Base-by-base conservation (phyloP, 2,888 invertebrate genomes). In the Drosophila dives region DNA sequence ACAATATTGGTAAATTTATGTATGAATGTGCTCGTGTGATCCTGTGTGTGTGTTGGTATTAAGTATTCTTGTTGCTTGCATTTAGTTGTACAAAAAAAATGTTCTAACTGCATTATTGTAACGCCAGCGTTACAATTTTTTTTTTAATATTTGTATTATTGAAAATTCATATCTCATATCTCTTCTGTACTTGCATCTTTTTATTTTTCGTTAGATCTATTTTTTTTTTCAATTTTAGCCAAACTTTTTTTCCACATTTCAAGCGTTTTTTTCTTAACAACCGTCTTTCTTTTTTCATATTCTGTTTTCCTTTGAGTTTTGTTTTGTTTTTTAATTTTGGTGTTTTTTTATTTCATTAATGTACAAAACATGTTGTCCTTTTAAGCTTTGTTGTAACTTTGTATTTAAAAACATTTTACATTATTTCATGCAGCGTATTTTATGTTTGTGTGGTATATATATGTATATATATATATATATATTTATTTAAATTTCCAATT, bases 81-180 rank as follows among this genome's bases (percentile, higher is more conserved):
- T 80, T 66, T 79, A 81, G 58, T 71, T 85, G 83, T 83, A 72
- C 73, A 83, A 73, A 82, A 86, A 83, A 83, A 77, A 66, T 72
- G 54, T 75, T 86, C 71, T 72, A 80, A 77, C 77, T 77, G 77
- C 76, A 63, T 72, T 51, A 70, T 79, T 81, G 89, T 89, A 89
- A 85, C 87, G 85, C 89, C 89, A 89, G 85, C 87, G 87, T 89
- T 89, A 89, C 89, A 81, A 48, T 54, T 61, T 54, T 42, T 49
- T 20, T 20, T 20, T 15, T 34, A 54, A 34, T 51, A 64, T 64
- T 67, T 61, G 64, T 69, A 69, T 78, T 49, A 58, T 76, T 68
- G 51, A 69, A 62, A 79, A 79, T 77, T 75, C 75, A 79, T 66
- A 70, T 75, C 40, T 75, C 63, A 69, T 64, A 56, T 56, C 59